Evolutionary conservation across 2,113 vertebrate species (phyloP), one percentile per base, ranked within the genome.

Genomic region (Tylochromis polylepis): DNA sequence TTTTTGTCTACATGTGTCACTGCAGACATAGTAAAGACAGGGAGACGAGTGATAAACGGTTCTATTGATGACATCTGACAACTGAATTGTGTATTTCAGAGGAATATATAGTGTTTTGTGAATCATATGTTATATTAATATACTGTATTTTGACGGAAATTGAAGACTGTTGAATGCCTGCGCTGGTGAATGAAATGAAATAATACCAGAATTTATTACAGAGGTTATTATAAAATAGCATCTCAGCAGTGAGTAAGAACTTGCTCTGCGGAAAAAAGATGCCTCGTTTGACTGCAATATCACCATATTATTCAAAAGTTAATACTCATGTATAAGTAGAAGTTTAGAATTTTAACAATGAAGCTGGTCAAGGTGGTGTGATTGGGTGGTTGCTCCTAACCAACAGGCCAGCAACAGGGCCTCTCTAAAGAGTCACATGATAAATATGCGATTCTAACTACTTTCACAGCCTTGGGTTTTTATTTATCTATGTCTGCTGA

Each of bases 1-100:
- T 83, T 91, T 94, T 93, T 92, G 89, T 92, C 90, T 79, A 7
- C 82, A 83, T 86, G 87, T 90, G 92, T 95, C 93, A 91, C 72
- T 22, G 79, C 9, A 87, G 90, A 89, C 89, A 83, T 90, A 86
- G 87, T 88, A 92, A 93, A 91, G 90, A 90, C 84, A 83, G 85
- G 80, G 70, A 90, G 88, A 86, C 81, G 29, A 81, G 81, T 81
- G 78, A 85, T 80, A 85, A 87, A 91, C 29, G 27, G 85, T 56
- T 92, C 88, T 58, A 84, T 89, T 92, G 81, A 84, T 80, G 93
- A 53, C 85, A 49, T 87, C 16, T 94, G 93, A 90, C 87, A 72
- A 88, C 46, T 53, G 14, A 27, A 89, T 91, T 91, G 87, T 93
- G 82, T 79, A 58, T 60, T 89, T 70, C 7, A 5, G 85, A 80